Evolutionary conservation across 1,140 invertebrate genomes (phyloP), one percentile per base, ranked within the genome.

Genomic region (Drosophila orosa): DNA sequence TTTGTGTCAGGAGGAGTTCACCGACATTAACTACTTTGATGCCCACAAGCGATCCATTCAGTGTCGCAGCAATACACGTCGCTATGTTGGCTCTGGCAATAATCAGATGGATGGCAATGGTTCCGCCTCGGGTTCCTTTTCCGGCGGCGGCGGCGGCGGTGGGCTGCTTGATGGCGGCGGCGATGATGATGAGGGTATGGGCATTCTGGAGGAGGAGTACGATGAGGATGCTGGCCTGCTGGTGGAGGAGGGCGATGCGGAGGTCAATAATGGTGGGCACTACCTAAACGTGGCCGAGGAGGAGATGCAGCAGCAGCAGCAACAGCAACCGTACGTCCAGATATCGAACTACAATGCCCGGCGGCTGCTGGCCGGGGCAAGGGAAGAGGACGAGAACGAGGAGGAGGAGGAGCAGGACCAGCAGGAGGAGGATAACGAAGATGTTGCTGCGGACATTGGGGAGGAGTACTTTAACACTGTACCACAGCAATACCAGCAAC

Each of bases 41-140:
- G 90, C 90, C 0, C 90, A 91, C 52, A 91, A 91, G 47, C 80
- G 90, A 3, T 91, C 90, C 2, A 91, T 91, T 35, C 90, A 91
- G 61, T 91, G 90, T 37, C 86, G 90, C 17, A 91, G 87, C 54
- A 91, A 91, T 24, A 91, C 84, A 0, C 74, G 78, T 0, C 85
- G 84, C 10, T 39, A 56, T 29, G 48, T 66, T 6, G 57, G 31
- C 10, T 25, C 37, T 12, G 13, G 40, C 12, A 56, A 79, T 35
- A 67, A 19, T 0, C 33, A 42, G 7, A n/a, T 42, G 22, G 47
- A 29, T 3, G 58, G 31, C 8, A 44, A 29, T 19, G 37, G 33
- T 8, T 45, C 27, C 6, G 47, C 31, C 6, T 45, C 45, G 6
- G 45, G 47, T 8, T 47, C 27, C 6, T 40, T 67, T 3, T 9